phyloP scores from a whole-genome alignment of 2,113 vertebrate species.

The Pseudorhombus dupliciocellatus region DNA sequence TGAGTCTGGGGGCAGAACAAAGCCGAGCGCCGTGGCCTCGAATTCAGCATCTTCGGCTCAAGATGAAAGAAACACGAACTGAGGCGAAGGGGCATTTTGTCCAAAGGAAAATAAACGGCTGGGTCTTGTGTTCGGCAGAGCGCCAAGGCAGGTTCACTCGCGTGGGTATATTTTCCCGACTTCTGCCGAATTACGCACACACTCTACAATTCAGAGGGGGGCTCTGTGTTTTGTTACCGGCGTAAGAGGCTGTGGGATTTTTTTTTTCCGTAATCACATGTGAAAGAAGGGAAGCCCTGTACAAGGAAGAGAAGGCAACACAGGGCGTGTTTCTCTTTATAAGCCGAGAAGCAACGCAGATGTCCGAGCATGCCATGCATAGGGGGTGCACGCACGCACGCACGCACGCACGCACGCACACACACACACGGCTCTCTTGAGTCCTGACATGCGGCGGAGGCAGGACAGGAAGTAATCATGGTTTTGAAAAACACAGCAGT shows the following conservation, averaged over 20 bases:
- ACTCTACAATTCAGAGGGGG: slow-evolving; percentile 57
- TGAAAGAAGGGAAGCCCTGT: slow-evolving; percentile 76
- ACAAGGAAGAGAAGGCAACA: slow-evolving; percentile 43
- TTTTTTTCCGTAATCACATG: slow-evolving; percentile 75
- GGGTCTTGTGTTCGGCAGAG: slow-evolving; percentile 34
- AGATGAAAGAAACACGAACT: slow-evolving; percentile 8
- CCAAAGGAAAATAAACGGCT: slow-evolving; percentile 47
- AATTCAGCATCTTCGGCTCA: background rate
- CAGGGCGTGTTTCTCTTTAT: slow-evolving; percentile 60
- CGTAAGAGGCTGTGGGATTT: slow-evolving; percentile 68
- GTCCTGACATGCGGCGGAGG: slow-evolving; percentile 55
- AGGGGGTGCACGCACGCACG: background rate
- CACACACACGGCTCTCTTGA: slow-evolving; percentile 31
- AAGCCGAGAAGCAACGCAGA: slow-evolving; percentile 67
- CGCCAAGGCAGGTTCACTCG: slow-evolving; percentile 56
- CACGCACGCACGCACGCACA: slow-evolving; percentile 20
- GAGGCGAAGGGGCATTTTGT: background rate
- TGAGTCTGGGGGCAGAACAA: slow-evolving; percentile 18
- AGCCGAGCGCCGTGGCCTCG: background rate
- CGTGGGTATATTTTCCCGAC: slow-evolving; percentile 49
- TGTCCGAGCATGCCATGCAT: slow-evolving; percentile 56
- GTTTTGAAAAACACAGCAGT: slow-evolving; percentile 80
- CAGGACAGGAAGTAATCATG: slow-evolving; percentile 85
- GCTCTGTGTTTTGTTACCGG: slow-evolving; percentile 64
- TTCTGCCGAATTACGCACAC: slow-evolving; percentile 74